A percentile compares a stretch with the other conserved stretches of the same genome.
These are phyloP conservation scores for Colistium nudipinnis DNA, from an alignment of 2,113 vertebrate genomes.

Conservation along the genomic window DNA sequence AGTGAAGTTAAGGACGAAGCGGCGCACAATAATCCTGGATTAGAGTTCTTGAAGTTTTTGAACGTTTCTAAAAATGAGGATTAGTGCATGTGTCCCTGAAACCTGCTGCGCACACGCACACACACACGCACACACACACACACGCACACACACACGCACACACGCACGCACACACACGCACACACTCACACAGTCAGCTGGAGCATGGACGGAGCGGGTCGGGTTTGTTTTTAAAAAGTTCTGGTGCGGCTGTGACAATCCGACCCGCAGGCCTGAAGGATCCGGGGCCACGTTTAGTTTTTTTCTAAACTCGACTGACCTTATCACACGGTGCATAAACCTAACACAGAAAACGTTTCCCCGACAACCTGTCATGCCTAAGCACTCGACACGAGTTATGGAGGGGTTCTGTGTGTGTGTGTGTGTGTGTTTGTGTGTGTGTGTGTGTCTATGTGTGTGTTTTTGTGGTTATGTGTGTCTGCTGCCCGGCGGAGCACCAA, in stretches of 20 bases:
- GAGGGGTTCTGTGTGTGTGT: background rate
- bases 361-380: conserved; percentile 67
- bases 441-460: conserved; percentile 5
- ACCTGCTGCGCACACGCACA: conserved; percentile 3
- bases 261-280: conserved; percentile 38
- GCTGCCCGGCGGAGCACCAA: conserved; percentile 51
- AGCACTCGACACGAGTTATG: conserved; percentile 50
- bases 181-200: background rate
- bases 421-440: conserved; percentile 9
- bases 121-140: background rate
- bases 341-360: conserved; percentile 58
- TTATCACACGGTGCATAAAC: conserved; percentile 61
- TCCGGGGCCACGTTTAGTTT: conserved; percentile 26
- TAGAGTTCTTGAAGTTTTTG: too few species aligned
- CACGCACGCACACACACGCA: too few species aligned
- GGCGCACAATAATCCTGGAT: too few species aligned
- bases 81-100: too few species aligned
- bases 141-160: too few species aligned
- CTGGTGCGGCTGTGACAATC: conserved; percentile 35
- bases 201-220: conserved; percentile 17
- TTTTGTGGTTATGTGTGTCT: conserved; percentile 16
- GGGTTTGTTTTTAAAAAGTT: conserved; percentile 19
- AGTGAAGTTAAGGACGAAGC: too few species aligned
- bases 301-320: conserved; percentile 56
- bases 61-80: too few species aligned